Percentiles rank a stretch among this genome's conserved stretches.
Conservation (phyloP, 2,113 vertebrate species). For the Tautogolabrus adspersus region DNA sequence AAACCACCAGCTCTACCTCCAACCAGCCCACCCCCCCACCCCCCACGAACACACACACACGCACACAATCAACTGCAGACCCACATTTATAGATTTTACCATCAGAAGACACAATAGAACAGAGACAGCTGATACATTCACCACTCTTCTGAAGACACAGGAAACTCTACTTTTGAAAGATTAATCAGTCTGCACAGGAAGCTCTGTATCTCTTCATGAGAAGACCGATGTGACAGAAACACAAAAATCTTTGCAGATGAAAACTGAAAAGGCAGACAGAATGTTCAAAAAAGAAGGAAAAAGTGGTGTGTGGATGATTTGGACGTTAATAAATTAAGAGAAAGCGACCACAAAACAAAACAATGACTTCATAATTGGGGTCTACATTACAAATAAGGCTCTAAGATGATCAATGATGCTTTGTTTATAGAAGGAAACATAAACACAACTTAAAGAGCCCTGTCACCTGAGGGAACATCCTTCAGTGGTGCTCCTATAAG, state of each 20-base stretch:
- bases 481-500: constrained; percentile 31
- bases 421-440: constrained; percentile 37
- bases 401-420: constrained; percentile 13
- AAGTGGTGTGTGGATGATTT: not conserved
- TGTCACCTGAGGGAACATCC: constrained; percentile 62
- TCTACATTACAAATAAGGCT: constrained; percentile 1
- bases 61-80: constrained; percentile 15
- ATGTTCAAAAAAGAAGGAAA: not conserved
- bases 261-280: not conserved
- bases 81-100: constrained; percentile 11
- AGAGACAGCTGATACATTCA: not conserved
- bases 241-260: not conserved
- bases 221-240: no score
- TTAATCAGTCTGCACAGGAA: constrained; percentile 8
- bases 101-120: constrained; percentile 5
- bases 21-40: constrained; percentile 7
- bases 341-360: not conserved
- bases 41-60: not conserved
- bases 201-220: not conserved
- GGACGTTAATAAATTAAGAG: not conserved
- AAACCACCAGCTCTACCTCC: constrained; percentile 10
- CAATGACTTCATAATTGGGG: not conserved
- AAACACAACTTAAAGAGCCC: constrained; percentile 26
- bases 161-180: constrained; percentile 49
- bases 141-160: not conserved